Base-by-base conservation (phyloP, 2,888 invertebrate genomes). In the Colletes collaris region DNA sequence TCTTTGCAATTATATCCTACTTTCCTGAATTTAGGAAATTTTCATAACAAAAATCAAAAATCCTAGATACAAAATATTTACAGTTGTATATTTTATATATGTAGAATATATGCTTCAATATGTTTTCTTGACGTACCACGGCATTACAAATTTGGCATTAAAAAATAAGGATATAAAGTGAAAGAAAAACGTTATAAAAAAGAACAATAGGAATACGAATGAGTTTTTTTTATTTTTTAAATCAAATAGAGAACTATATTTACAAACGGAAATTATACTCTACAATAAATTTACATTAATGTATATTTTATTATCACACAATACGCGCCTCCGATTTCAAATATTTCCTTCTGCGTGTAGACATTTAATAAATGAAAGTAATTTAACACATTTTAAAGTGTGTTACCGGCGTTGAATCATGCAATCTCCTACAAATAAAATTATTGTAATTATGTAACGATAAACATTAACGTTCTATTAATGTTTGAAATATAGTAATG, bases 231-330 rank as follows among this genome's bases (percentile, higher is more conserved):
- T 65, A 76, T 74, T 78, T 53, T 44, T 78, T 2, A 69, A 65
- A 40, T 16, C 40, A 6, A 68, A 46, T n/a, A 63, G 64, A 65
- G 60, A 58, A 58, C 52, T 3, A 63, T 79, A 72, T 79, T 72
- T 79, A 77, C 77, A 79, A 49, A 77, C 71, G 65, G 16, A 50
- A 56, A 49, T 55, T 53, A 60, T 76, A 13, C 3, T 46, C 55
- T 55, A 40, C 27, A 70, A 63, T 58, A 55, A 63, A 71, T 58
- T 53, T 53, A 67, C 46, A 62, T 35, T 56, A 67, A 56, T 58
- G 8, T 53, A 19, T n/a, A 10, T n/a, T 56, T 58, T 66, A 49
- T 58, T 58, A 52, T 50, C 13, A 52, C 13, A 59, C 52, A 58
- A 72, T 44, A 19, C n/a, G 10, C 13, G 37, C 19, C 27, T 37